These are phyloP conservation scores for Danionella dracula DNA, from an alignment of 2,797 vertebrate species.

Conservation along the genomic window DNA sequence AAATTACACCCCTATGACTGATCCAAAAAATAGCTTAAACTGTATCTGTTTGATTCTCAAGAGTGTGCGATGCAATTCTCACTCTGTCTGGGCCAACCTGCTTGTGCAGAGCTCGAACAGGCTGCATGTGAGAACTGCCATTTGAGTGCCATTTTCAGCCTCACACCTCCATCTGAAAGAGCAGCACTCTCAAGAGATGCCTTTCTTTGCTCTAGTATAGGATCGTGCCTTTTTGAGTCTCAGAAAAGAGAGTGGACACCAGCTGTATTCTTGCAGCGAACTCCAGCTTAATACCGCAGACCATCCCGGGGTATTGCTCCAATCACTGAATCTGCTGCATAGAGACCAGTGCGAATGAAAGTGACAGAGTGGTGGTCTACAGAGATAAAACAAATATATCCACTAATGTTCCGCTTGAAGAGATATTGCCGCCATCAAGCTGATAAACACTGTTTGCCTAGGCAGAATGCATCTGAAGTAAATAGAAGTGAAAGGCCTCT, in stretches of 20 bases:
- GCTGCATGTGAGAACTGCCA: constrained; percentile 38
- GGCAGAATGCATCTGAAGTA: not conserved
- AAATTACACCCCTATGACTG: constrained; percentile 2
- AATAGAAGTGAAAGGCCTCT: not conserved
- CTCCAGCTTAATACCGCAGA: not conserved
- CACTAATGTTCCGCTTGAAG: constrained; percentile 3
- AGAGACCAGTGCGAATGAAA: not conserved
- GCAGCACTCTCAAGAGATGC: constrained; percentile 30
- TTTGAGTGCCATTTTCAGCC: constrained; percentile 38
- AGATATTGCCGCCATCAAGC: not conserved
- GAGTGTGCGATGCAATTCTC: constrained; percentile 29
- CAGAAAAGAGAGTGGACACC: constrained; percentile 19
- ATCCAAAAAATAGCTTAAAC: constrained; percentile 10
- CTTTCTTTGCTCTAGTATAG: constrained; percentile 37
- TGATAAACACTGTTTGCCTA: constrained; percentile 18
- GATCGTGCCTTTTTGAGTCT: constrained; percentile 37
- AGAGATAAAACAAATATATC: constrained; percentile 15
- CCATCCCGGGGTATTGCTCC: not conserved
- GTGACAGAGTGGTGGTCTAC: constrained; percentile 9
- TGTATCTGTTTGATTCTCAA: constrained; percentile 7
- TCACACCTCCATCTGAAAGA: constrained; percentile 40
- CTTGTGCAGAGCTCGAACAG: constrained; percentile 22
- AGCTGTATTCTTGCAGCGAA: not conserved
- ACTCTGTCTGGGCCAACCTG: constrained; percentile 22
- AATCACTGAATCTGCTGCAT: not conserved